phyloP scores from a whole-genome alignment of 2,888 invertebrate genomes.

The Camponotus fellah region DNA sequence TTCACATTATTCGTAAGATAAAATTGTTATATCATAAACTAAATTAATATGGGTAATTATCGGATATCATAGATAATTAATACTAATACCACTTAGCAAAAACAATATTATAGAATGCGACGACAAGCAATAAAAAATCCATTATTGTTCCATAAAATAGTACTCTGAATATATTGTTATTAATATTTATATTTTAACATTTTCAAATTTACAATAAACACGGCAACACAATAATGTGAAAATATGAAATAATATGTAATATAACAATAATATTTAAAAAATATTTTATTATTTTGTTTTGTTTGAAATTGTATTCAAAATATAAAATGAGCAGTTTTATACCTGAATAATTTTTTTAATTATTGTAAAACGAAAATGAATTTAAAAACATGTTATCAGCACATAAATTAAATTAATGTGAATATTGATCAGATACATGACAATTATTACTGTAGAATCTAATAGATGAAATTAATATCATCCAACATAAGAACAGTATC shows the following conservation, averaged over 20 bases:
- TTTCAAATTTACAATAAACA: background rate
- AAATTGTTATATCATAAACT: background rate
- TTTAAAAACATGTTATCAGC: background rate
- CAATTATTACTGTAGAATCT: background rate
- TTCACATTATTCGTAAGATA: background rate
- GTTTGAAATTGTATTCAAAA: background rate
- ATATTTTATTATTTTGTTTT: slow-evolving; percentile 6
- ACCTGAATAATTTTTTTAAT: background rate
- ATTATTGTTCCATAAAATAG: background rate
- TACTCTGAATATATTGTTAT: background rate
- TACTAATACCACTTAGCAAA: slow-evolving; percentile 24
- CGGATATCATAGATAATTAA: slow-evolving; percentile 15
- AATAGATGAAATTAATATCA: slow-evolving; percentile 27
- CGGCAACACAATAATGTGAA: background rate
- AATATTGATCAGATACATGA: background rate
- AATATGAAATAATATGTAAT: background rate
- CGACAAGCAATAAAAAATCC: background rate
- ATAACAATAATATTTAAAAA: background rate
- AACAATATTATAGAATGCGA: slow-evolving; percentile 24
- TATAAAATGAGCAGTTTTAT: background rate
- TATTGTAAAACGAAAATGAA: background rate
- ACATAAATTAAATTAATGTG: background rate
- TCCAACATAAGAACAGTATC: background rate
- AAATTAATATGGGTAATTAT: slow-evolving; percentile 15
- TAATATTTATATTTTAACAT: background rate